Base-by-base conservation (phyloP, 2,797 vertebrate species). In the Arctocebus calabarensis region DNA sequence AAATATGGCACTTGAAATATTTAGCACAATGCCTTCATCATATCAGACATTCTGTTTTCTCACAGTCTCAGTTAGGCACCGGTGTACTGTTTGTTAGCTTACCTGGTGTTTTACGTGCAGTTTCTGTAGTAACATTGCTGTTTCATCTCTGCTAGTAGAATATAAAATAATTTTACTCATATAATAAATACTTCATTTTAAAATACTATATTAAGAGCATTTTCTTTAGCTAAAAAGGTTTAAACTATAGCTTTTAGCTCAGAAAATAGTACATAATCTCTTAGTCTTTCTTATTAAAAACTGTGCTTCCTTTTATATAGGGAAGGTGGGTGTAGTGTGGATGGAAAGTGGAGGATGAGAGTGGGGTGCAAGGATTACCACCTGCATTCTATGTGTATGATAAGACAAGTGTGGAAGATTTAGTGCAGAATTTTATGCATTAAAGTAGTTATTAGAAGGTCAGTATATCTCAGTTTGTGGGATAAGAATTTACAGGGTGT, bases 161-260 rank as follows among this genome's bases (percentile, higher is more conserved):
- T 23, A 52, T 45, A 40, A 62, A 86, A 68, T 64, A 61, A 27
- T 75, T 84, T 92, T 84, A 86, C 37, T 73, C 52, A 79, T 45
- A n/a, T 27, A 64, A 37, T 73, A 77, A 84, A 20, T 68, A 37
- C 9, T 75, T 7, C 43, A 74, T 62, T 92, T 82, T 79, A 55
- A 94, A 85, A 70, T 85, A 11, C 17, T 9, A 64, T 40, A 11
- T 71, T 29, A 48, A 90, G n/a, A 23, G 29, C 12, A 62, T 0
- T 81, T 81, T 70, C 25, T 93, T 73, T 84, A 84, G 48, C n/a
- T 64, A 12, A 68, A 66, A 61, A 48, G 32, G 12, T 82, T 68
- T 87, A 81, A 68, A 78, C 4, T 29, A 2, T 52, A 77, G n/a
- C 52, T 90, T 73, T 94, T 75, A 40, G 16, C 59, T 86, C 64